Base-by-base conservation (phyloP, 2,888 invertebrate species). In the Pyrocoelia pectoralis region DNA sequence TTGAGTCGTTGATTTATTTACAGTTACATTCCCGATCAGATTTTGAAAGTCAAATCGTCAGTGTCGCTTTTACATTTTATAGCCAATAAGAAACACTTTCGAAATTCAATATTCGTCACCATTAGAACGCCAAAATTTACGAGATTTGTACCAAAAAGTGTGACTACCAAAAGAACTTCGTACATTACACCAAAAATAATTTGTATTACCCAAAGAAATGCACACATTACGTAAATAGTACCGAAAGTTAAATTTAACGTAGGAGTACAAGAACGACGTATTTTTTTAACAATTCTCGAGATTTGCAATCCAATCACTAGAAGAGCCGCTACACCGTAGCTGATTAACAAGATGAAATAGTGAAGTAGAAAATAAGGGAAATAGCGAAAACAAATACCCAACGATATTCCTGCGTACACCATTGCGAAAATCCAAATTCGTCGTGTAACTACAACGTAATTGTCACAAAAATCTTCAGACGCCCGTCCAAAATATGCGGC, bases 291-390 rank as follows among this genome's bases (percentile, higher is more conserved):
- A 40, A 40, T 3, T 6, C 24, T 24, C 6, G 24, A 24, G n/a
- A 49, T 24, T 49, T 49, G 49, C 15, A 49, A 24, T 12, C 10
- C 24, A n/a, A 49, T 49, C 15, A 49, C 49, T n/a, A 49, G 49
- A 18, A 24, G 5, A 10, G n/a, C 10, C 6, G n/a, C 2, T 6
- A 15, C n/a, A 24, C 17, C 1, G 19, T 49, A 49, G 2, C 2
- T 10, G 10, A 10, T 9, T 46, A 19, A 49, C n/a, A 46, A 5
- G 4, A 2, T 46, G n/a, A n/a, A n/a, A n/a, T n/a, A n/a, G 24
- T 24, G 18, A 49, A 15, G 49, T 3, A 12, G 2, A n/a, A 19
- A 19, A n/a, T 10, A n/a, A 1, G 10, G 3, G 9, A 4, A 10
- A 13, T 19, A 49, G 19, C n/a, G 24, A 5, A 49, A 8, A 12